phyloP scores from a whole-genome alignment of 2,113 vertebrate species.

The Centropus unirufus region DNA sequence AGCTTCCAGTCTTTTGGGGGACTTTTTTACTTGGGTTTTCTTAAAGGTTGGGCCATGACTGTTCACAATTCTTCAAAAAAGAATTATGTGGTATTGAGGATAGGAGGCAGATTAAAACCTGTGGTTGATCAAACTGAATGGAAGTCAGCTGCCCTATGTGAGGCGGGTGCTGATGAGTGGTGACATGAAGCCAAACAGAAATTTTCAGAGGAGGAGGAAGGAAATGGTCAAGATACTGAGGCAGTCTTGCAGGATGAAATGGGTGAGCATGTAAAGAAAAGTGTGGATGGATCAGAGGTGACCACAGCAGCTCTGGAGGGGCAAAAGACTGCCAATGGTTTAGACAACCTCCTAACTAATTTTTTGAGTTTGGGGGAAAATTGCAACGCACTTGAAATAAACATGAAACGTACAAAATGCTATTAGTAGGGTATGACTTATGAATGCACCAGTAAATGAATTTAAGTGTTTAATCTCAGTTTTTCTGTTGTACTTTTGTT shows the following conservation, averaged over 20 bases:
- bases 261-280: not conserved
- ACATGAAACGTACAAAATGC: not conserved
- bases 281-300: not conserved
- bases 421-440: not conserved
- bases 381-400: not conserved
- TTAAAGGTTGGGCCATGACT: not conserved
- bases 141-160: fast-evolving
- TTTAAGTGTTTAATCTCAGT: not conserved
- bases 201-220: not conserved
- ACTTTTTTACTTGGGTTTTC: not conserved
- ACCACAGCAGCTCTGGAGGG: not conserved
- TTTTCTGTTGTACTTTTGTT: not conserved
- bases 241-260: not conserved
- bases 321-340: not conserved
- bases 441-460: fast-evolving
- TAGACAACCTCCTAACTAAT: not conserved
- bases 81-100: not conserved
- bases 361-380: not conserved
- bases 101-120: not conserved
- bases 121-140: fast-evolving
- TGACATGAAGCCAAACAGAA: not conserved
- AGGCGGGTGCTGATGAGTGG: fast-evolving
- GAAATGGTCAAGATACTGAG: not conserved
- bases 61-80: not conserved
- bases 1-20: not conserved